These are phyloP conservation scores for Diorhabda carinulata DNA, from an alignment of 1,140 invertebrate genomes.

Conservation along the genomic window DNA sequence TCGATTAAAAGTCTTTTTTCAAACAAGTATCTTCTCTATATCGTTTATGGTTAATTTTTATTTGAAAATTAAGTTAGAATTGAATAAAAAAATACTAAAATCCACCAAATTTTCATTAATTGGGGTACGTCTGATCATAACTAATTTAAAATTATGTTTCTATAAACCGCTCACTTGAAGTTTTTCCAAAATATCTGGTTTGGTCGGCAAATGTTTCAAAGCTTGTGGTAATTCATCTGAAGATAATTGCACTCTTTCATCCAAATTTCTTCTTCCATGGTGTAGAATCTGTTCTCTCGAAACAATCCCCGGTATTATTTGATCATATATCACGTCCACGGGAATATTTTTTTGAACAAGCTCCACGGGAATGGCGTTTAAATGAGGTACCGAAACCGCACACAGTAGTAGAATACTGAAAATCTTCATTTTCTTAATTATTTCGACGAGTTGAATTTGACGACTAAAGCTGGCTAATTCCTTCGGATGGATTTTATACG, in stretches of 20 bases:
- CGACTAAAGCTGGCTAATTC: conserved; percentile 38
- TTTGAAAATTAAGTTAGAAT: not conserved
- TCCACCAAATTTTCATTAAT: not conserved
- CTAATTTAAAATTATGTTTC: conserved; percentile 9
- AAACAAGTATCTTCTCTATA: not conserved
- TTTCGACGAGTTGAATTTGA: conserved; percentile 23
- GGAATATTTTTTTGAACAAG: conserved; percentile 37
- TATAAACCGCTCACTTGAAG: not conserved
- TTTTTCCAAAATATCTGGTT: conserved; percentile 16
- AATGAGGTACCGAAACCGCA: conserved; percentile 14
- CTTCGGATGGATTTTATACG: conserved; percentile 35
- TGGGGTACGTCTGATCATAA: not conserved
- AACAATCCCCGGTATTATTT: conserved; percentile 25
- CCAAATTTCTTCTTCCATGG: conserved; percentile 33
- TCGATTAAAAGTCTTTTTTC: no score
- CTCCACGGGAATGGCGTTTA: conserved; percentile 18
- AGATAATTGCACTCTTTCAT: conserved; percentile 40
- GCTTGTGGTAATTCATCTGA: conserved; percentile 30
- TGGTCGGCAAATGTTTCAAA: conserved; percentile 27
- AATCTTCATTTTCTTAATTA: conserved; percentile 24
- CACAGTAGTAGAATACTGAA: conserved; percentile 17
- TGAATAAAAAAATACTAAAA: not conserved
- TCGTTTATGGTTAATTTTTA: not conserved
- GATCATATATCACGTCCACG: conserved; percentile 44
- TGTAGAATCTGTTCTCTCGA: conserved; percentile 14